Conservation (phyloP, 2,113 vertebrate species). For the Brienomyrus longianalis region DNA sequence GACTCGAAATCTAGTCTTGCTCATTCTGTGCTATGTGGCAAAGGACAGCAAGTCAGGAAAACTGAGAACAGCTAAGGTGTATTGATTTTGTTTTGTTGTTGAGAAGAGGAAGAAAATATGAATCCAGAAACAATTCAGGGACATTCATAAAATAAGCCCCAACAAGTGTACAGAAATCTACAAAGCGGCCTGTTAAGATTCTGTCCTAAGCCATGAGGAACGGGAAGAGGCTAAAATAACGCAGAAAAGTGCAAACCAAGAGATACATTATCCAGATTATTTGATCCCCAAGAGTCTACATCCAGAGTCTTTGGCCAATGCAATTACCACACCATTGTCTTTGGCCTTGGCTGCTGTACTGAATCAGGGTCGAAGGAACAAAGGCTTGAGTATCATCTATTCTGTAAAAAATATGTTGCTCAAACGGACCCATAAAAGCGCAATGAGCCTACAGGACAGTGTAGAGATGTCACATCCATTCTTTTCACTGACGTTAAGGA, state of each 20-base stretch:
- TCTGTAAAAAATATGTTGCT: not conserved
- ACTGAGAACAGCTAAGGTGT: not conserved
- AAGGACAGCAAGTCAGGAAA: not conserved
- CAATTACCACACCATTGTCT: slow-evolving; percentile 14
- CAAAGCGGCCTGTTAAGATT: not conserved
- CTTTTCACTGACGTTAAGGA: not conserved
- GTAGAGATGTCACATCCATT: not conserved
- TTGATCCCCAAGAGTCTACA: not conserved
- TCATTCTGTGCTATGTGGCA: not conserved
- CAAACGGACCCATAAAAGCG: not conserved
- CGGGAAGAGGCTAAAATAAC: not conserved
- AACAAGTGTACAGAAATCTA: not conserved
- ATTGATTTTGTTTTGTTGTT: not conserved
- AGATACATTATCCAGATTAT: not conserved
- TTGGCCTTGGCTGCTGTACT: not conserved
- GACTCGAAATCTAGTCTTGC: not conserved
- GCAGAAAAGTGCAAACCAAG: not conserved
- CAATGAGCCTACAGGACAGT: not conserved
- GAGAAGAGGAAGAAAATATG: not conserved
- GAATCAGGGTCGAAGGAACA: not conserved
- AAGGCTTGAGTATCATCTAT: not conserved
- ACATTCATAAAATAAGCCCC: not conserved
- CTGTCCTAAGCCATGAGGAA: not conserved
- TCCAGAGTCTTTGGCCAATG: not conserved
- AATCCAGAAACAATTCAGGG: not conserved